phyloP scores from a whole-genome alignment of 2,888 invertebrate genomes.

The Lingula anatina region DNA sequence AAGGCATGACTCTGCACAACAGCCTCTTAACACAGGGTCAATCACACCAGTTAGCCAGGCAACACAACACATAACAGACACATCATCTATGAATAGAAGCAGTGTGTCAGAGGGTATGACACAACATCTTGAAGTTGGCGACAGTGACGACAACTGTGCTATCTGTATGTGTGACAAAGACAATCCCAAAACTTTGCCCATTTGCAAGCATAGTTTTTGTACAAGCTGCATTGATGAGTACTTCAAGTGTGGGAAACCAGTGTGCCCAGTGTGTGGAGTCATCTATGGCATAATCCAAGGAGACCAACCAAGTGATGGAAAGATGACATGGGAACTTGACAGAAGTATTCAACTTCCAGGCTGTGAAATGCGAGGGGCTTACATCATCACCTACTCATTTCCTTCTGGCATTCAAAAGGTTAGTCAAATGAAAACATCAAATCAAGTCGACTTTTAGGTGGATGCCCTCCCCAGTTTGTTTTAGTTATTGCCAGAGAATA shows the following conservation, averaged over 20 bases:
- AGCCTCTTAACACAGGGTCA: too few relatives aligned
- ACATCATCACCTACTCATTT: constrained; percentile 19
- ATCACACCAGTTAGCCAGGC: too few relatives aligned
- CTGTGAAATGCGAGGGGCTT: constrained; percentile 10
- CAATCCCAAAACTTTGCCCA: constrained; percentile 12
- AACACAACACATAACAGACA: too few relatives aligned
- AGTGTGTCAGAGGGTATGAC: neutral
- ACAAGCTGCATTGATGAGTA: constrained; percentile 10
- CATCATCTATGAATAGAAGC: neutral
- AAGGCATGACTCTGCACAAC: too few relatives aligned
- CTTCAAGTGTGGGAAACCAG: constrained; percentile 11
- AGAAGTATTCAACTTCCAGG: constrained; percentile 10
- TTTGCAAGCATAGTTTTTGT: constrained; percentile 19
- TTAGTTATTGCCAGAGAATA: neutral
- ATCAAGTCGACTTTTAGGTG: too few relatives aligned
- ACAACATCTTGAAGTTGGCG: neutral
- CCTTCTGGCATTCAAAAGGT: constrained; percentile 26
- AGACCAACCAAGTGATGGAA: constrained; percentile 18
- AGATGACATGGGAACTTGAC: constrained; percentile 6
- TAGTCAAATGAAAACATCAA: too few relatives aligned
- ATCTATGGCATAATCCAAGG: constrained; percentile 17
- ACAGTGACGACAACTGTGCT: constrained; percentile 12
- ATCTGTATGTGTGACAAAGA: constrained; percentile 20
- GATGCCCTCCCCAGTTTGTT: neutral
- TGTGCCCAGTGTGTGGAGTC: constrained; percentile 53